Evolutionary conservation across 92 coral and sea anemone genomes (phyloP), one percentile per base, ranked within the genome.

Genomic region (Heteractis magnifica): DNA sequence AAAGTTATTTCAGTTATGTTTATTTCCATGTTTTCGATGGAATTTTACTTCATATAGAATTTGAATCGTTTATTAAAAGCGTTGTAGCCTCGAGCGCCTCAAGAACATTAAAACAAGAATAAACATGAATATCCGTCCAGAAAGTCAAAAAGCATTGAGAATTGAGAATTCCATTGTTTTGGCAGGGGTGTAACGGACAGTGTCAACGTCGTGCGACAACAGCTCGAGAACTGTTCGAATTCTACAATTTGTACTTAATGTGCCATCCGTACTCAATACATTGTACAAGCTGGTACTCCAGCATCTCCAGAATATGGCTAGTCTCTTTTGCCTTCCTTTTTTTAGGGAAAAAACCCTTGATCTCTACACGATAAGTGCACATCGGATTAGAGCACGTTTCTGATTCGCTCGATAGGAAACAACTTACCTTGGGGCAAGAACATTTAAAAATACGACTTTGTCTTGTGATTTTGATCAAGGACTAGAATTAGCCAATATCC

Each of bases 41-140:
- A 81, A 50, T 81, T 70, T 81, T 77, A 81, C 84, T 81, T 81
- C 19, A 75, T 68, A 44, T 71, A 68, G 19, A 68, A 52, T 49
- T 59, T 34, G 10, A 81, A 51, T 68, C 70, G 77, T 81, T 81
- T 71, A 81, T 81, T 71, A 20, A 81, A 81, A 81, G 75, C 23
- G 23, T 48, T n/a, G 10, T 81, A 56, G 84, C 84, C 84, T 52
- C 68, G 65, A 75, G 84, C 77, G 3, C 1, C 14, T 5, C 48
- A n/a, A 58, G 6, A 21, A 21, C 8, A 15, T 49, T 3, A 5
- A 58, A 81, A 50, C 78, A 10, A 49, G 60, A 81, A 50, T 51
- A 19, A 59, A 70, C 49, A 21, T 68, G 16, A 70, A 53, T 15
- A 23, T 20, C 70, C 1, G 70, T 62, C 6, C 48, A 68, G 10